Base-by-base conservation (phyloP, 2,888 invertebrate species). In the Sesamia inferens region DNA sequence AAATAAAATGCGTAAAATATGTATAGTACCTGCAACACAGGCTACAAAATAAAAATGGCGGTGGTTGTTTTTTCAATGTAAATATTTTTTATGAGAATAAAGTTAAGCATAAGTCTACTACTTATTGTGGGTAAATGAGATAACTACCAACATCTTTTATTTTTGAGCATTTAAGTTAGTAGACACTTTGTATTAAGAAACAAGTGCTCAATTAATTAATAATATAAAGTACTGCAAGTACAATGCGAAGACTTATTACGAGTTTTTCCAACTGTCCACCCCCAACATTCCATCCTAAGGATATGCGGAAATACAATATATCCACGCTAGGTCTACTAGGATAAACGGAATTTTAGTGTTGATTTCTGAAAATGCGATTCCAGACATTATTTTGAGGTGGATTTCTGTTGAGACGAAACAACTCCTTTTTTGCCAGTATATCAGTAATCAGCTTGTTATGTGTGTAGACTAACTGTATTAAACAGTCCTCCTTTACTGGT, bases 1-100 rank as follows among this genome's bases (percentile, higher is more conserved):
- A 62, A 74, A 47, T 68, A 44, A 68, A 71, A 71, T 51, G 13
- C 24, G n/a, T 24, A 19, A 55, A 57, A 71, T 71, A 71, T 5
- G 31, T 31, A 31, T 31, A n/a, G 19, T 71, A 71, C 48, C 44
- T 39, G 62, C n/a, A 73, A 22, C 55, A 62, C 22, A 48, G n/a
- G 2, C 11, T 42, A 31, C 31, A 31, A 31, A 31, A 31, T 3
- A 31, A 31, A 31, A 1, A 31, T 31, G 31, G 31, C 8, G 14
- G n/a, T 14, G 22, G 71, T 48, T 39, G 68, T 22, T 47, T 57
- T 48, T 68, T 13, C 5, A 22, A 6, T 7, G 47, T 47, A 47
- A 13, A 5, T 67, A 66, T 44, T 68, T 47, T 22, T 39, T 51
- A 47, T 42, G 13, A 8, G 10, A 7, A 14, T 24, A 67, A 7